Percentiles rank a stretch among this genome's conserved stretches.
These are phyloP conservation scores for Pogonocherus hispidulus DNA, from an alignment of 2,888 invertebrate genomes.

Conservation along the genomic window DNA sequence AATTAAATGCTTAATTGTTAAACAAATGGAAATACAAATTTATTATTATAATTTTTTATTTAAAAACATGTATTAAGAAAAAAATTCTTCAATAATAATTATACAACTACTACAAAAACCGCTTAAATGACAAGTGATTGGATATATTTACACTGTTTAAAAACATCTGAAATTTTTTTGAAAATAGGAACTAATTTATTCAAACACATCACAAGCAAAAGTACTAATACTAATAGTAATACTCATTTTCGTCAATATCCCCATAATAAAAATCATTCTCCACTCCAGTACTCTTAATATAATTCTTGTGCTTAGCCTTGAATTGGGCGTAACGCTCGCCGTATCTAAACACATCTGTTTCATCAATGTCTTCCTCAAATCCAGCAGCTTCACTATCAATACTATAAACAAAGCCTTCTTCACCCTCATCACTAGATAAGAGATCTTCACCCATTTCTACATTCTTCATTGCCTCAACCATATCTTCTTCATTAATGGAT, in stretches of 20 bases:
- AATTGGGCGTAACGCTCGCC: constrained; percentile 79
- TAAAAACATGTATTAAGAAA: too few relatives aligned
- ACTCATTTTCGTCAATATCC: constrained; percentile 58
- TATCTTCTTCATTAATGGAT: constrained; percentile 75
- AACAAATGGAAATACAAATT: too few relatives aligned
- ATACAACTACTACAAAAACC: too few relatives aligned
- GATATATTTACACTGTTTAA: too few relatives aligned
- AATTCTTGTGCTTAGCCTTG: constrained; percentile 70
- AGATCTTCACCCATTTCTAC: constrained; percentile 60
- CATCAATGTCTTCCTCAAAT: constrained; percentile 67
- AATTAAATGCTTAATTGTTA: too few relatives aligned
- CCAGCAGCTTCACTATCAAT: constrained; percentile 64
- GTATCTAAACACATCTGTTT: constrained; percentile 73
- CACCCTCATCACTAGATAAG: constrained; percentile 65
- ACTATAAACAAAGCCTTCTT: constrained; percentile 67
- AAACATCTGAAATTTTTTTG: too few relatives aligned
- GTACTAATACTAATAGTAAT: constrained; percentile 53
- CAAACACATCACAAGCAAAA: too few relatives aligned
- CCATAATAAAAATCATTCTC: constrained; percentile 54
- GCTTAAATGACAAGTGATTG: too few relatives aligned
- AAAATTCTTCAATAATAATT: too few relatives aligned
- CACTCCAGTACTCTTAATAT: constrained; percentile 49
- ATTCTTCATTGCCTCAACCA: constrained; percentile 73
- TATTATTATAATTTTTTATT: too few relatives aligned
- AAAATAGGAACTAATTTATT: too few relatives aligned